phyloP scores from a whole-genome alignment of 2,113 vertebrate species.

The Tautogolabrus adspersus region DNA sequence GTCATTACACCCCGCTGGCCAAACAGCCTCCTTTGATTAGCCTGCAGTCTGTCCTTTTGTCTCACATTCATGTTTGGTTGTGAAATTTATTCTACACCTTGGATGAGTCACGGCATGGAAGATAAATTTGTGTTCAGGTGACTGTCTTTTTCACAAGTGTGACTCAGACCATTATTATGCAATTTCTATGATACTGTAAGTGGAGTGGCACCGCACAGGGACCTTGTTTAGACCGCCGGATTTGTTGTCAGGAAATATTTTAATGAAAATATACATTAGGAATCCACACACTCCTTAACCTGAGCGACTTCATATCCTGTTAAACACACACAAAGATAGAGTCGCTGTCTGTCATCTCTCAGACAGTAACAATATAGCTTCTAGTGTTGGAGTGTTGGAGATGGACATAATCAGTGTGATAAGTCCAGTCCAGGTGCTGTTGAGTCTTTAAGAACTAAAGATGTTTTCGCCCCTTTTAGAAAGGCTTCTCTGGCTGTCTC shows the following conservation, averaged over 20 bases:
- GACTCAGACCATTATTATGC: conserved; percentile 37
- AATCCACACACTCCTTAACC: not conserved
- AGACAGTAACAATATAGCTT: not conserved
- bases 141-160: conserved; percentile 19
- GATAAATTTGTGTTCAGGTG: conserved; percentile 7
- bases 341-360: conserved; percentile 7
- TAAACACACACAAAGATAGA: conserved; percentile 5
- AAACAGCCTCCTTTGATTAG: conserved; percentile 10
- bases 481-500: conserved; percentile 39
- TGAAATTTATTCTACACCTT: conserved; percentile 50
- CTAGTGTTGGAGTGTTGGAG: conserved; percentile 5
- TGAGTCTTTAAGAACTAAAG: conserved; percentile 51
- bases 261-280: not conserved
- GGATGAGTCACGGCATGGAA: conserved; percentile 36
- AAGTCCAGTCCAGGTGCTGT: conserved; percentile 30
- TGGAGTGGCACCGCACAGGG: conserved; percentile 8
- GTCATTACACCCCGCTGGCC: not conserved
- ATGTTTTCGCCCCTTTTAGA: conserved; percentile 25
- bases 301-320: not conserved
- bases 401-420: conserved; percentile 37
- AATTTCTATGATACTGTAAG: conserved; percentile 21
- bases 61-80: conserved; percentile 33
- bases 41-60: conserved; percentile 6
- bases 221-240: conserved; percentile 15
- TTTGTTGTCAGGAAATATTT: conserved; percentile 22